Conservation (phyloP, 2,113 vertebrate genomes). For the Datnioides undecimradiatus region DNA sequence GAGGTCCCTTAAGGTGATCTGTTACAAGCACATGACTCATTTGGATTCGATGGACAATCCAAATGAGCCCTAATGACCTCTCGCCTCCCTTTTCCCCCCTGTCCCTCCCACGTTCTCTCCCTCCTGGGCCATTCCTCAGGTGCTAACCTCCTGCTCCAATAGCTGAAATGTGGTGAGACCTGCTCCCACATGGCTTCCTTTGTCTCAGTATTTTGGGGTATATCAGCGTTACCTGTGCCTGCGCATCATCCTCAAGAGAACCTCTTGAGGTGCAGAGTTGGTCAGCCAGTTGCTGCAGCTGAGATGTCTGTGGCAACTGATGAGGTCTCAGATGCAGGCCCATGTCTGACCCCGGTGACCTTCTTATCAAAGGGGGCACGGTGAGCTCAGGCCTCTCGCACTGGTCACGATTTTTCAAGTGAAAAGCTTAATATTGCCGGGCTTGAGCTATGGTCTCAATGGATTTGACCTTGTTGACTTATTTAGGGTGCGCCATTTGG, state of each 20-base stretch:
- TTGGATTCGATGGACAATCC: slow-evolving; percentile 65
- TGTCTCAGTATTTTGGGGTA: slow-evolving; percentile 55
- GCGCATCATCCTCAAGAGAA: slow-evolving; percentile 43
- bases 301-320: slow-evolving; percentile 62
- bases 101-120: background rate
- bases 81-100: background rate
- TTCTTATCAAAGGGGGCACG: slow-evolving; percentile 9
- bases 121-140: slow-evolving; percentile 52
- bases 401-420: slow-evolving; percentile 48
- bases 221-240: slow-evolving; percentile 61
- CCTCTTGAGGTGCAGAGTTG: slow-evolving; percentile 34
- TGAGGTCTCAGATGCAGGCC: slow-evolving; percentile 50
- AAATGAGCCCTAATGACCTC: slow-evolving; percentile 47
- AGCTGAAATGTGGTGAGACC: slow-evolving; percentile 58
- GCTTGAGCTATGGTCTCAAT: slow-evolving; percentile 58
- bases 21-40: slow-evolving; percentile 78
- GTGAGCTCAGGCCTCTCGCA: slow-evolving; percentile 54
- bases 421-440: slow-evolving; percentile 63
- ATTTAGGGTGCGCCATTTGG: slow-evolving; percentile 66
- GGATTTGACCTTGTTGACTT: slow-evolving; percentile 58
- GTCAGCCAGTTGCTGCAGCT: slow-evolving; percentile 41
- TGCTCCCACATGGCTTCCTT: slow-evolving; percentile 46
- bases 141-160: slow-evolving; percentile 53
- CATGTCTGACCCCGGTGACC: slow-evolving; percentile 51
- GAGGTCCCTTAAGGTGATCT: slow-evolving; percentile 52